Evolutionary conservation across 2,888 invertebrate genomes (phyloP).

Genomic region (Disparrhopalites patrizii): DNA sequence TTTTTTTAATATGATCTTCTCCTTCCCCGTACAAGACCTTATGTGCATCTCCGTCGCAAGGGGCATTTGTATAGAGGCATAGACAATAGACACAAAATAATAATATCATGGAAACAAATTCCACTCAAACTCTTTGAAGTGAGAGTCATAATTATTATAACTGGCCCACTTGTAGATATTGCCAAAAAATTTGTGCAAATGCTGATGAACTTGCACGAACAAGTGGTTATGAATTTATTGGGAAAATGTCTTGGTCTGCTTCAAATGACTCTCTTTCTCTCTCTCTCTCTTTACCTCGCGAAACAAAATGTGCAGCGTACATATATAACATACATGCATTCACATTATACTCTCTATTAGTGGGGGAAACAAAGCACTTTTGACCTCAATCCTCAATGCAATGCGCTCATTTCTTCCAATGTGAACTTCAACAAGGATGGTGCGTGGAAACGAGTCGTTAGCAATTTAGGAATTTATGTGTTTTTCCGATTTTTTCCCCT

Average conservation of each 20-base stretch:
- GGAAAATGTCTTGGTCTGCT: background rate
- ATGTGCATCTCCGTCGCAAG: no score
- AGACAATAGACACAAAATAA: no score
- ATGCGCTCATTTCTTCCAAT: conserved; percentile 13
- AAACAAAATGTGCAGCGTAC: no score
- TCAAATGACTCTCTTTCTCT: background rate
- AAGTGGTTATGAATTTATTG: background rate
- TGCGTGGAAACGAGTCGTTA: conserved; percentile 9
- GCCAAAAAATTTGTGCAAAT: conserved; percentile 20
- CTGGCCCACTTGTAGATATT: conserved; percentile 21
- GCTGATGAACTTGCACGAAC: conserved; percentile 25
- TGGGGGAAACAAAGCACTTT: background rate
- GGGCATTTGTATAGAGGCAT: no score
- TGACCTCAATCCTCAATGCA: conserved; percentile 27
- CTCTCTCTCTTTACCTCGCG: background rate
- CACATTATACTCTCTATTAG: background rate
- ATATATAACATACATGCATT: background rate
- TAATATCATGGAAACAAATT: no score
- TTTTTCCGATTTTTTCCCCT: background rate
- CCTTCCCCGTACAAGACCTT: no score
- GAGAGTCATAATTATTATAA: conserved; percentile 15
- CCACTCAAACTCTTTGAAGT: no score
- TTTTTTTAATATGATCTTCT: no score
- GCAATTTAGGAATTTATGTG: background rate
- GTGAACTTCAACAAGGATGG: conserved; percentile 8